Evolutionary conservation across 2,113 vertebrate genomes (phyloP).

Genomic region (Micromys minutus): DNA sequence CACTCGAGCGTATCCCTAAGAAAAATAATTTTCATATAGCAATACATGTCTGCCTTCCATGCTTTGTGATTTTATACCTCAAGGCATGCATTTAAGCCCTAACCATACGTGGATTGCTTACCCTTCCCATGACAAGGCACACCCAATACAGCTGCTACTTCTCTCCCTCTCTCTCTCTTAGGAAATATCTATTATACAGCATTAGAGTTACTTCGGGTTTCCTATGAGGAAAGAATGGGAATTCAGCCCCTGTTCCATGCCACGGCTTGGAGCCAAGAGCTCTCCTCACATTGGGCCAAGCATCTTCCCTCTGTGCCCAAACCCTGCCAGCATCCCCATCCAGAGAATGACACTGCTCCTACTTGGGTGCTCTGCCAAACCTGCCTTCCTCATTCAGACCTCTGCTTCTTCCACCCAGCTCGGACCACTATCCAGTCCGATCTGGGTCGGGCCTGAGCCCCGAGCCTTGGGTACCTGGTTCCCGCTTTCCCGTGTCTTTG

Average conservation of each 20-base stretch:
- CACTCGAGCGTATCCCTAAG: background rate
- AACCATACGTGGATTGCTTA: background rate
- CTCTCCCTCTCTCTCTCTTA: background rate
- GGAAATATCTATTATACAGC: background rate
- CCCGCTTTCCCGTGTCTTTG: background rate
- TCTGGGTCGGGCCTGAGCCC: no score
- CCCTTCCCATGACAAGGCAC: background rate
- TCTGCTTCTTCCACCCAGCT: background rate
- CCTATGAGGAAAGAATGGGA: background rate
- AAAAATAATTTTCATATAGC: background rate
- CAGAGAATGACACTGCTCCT: background rate
- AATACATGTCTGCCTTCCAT: fast-evolving
- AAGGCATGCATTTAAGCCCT: background rate
- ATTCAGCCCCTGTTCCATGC: background rate
- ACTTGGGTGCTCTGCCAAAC: fast-evolving
- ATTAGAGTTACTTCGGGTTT: background rate
- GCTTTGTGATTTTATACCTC: no score
- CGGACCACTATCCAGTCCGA: background rate
- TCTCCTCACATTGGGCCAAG: background rate
- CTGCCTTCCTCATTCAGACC: background rate
- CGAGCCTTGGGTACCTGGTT: no score
- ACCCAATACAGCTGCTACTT: background rate
- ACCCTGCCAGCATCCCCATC: background rate
- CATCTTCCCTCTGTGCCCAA: fast-evolving
- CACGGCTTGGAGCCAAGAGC: background rate